Percentiles rank a stretch among this genome's conserved stretches.
phyloP scores from a whole-genome alignment of 2,113 vertebrate genomes.

The Talpa occidentalis region DNA sequence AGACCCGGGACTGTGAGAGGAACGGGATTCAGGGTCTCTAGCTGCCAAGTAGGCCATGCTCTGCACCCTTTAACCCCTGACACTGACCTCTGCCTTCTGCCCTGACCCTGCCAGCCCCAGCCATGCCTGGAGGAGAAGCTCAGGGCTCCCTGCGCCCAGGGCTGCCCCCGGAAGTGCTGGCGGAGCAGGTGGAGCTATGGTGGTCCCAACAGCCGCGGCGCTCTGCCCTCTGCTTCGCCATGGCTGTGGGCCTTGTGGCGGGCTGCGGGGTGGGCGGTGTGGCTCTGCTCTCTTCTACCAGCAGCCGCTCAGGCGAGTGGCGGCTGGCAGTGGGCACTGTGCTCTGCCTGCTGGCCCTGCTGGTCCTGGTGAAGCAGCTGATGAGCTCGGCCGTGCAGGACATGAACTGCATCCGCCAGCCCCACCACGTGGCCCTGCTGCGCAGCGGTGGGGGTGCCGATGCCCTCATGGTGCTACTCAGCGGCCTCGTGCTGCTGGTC shows the following conservation, averaged over 20 bases:
- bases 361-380: conserved; percentile 96
- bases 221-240: conserved; percentile 93
- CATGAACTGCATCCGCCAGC: conserved; percentile 97
- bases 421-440: conserved; percentile 92
- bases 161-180: conserved; percentile 91
- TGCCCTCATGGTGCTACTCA: conserved; percentile 91
- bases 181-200: conserved; percentile 98
- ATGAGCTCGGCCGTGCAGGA: conserved; percentile 98
- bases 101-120: conserved; percentile 1
- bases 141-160: conserved; percentile 78
- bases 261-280: conserved; percentile 94
- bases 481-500: conserved; percentile 90
- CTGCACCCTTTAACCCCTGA: background rate
- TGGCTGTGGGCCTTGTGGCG: conserved; percentile 93
- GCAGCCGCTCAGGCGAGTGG: conserved; percentile 97
- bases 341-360: conserved; percentile 94
- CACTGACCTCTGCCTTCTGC: background rate
- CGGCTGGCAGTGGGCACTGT: conserved; percentile 93
- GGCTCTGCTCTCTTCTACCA: conserved; percentile 95
- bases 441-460: conserved; percentile 95
- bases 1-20: background rate
- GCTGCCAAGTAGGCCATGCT: conserved; percentile 46
- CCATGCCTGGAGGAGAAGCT: conserved; percentile 77
- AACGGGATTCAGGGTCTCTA: background rate
- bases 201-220: conserved; percentile 96